phyloP scores from a whole-genome alignment of 2,113 vertebrate species.

The Eurypyga helias region DNA sequence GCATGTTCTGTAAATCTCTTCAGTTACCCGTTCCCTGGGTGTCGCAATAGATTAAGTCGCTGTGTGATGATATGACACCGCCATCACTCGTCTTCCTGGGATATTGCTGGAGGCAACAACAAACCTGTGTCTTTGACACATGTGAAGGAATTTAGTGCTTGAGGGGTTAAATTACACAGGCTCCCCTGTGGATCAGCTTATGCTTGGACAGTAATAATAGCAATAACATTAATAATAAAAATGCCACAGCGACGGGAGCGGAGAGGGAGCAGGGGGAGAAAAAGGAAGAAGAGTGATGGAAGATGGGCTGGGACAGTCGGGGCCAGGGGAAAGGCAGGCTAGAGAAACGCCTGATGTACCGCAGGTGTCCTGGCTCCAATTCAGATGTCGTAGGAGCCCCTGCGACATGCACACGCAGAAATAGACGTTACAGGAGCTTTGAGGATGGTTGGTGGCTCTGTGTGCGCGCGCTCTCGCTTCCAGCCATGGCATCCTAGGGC shows the following conservation, averaged over 20 bases:
- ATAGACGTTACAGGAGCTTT: background rate
- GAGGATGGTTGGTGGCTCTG: conserved; percentile 8
- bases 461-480: background rate
- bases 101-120: conserved; percentile 78
- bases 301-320: background rate
- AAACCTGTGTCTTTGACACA: conserved; percentile 76
- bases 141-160: conserved; percentile 72
- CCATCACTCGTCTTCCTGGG: conserved; percentile 72
- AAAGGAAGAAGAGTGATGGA: conserved; percentile 12
- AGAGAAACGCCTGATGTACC: background rate
- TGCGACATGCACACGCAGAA: background rate
- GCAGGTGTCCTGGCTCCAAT: conserved; percentile 28
- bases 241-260: conserved; percentile 5
- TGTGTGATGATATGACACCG: conserved; percentile 74
- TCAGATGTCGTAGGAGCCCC: background rate
- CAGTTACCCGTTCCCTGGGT: conserved; percentile 51
- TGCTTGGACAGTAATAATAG: conserved; percentile 71
- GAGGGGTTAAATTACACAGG: conserved; percentile 72
- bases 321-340: background rate
- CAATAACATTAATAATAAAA: conserved; percentile 68
- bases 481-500: conserved; percentile 50
- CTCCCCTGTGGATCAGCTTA: conserved; percentile 68
- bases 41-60: conserved; percentile 67
- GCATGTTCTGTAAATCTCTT: conserved; percentile 59
- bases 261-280: background rate